phyloP scores from a whole-genome alignment of 2,797 vertebrate species.

The Hemibagrus guttatus region DNA sequence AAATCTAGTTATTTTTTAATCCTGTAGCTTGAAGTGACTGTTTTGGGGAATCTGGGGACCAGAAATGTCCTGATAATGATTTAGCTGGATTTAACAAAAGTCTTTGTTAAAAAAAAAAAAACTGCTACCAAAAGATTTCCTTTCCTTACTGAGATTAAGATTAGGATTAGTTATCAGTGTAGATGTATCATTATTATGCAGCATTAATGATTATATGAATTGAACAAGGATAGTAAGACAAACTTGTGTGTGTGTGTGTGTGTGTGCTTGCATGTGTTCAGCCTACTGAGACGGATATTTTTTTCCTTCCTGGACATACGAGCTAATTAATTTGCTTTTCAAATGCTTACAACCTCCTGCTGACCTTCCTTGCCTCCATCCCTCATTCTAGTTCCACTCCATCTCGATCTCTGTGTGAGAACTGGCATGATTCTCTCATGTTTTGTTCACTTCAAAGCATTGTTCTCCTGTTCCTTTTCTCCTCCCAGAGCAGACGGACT shows the following conservation, averaged over 20 bases:
- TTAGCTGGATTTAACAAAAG: not conserved
- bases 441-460: constrained; percentile 77
- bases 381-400: constrained; percentile 42
- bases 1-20: not conserved
- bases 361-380: constrained; percentile 62
- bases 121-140: not conserved
- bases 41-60: not conserved
- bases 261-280: not conserved
- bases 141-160: not conserved
- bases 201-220: not conserved
- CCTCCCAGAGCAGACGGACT: constrained; percentile 73
- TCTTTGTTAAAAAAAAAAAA: not conserved
- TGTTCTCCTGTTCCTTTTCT: constrained; percentile 61
- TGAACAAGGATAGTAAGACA: not conserved
- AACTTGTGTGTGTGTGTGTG: not conserved
- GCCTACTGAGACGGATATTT: constrained; percentile 10
- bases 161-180: not conserved
- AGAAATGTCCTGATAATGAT: not conserved
- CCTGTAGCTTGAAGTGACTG: not conserved
- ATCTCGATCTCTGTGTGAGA: constrained; percentile 70
- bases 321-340: constrained; percentile 73
- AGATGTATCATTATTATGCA: not conserved
- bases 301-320: constrained; percentile 60
- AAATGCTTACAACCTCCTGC: constrained; percentile 41
- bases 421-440: constrained; percentile 69